These are phyloP conservation scores for Typhlomys cinereus DNA, from an alignment of 2,113 vertebrate species.

Conservation along the genomic window DNA sequence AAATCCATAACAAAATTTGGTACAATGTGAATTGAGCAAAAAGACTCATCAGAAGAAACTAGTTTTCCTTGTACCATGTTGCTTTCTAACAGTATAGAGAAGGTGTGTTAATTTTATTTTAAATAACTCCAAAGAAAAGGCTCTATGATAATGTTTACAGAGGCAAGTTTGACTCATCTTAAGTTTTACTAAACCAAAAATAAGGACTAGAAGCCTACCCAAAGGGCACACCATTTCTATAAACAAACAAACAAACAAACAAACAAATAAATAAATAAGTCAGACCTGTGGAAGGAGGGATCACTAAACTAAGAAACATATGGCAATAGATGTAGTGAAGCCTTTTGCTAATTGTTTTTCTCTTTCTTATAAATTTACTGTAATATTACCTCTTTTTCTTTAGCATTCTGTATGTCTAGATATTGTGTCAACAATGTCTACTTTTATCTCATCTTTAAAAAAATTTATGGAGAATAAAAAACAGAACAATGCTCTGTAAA, in stretches of 20 bases:
- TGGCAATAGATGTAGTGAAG: not conserved
- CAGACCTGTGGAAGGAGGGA: not conserved
- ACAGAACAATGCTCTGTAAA: not conserved
- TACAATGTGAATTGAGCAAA: too few relatives aligned
- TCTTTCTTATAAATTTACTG: not conserved
- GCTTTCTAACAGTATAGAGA: not conserved
- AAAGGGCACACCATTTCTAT: not conserved
- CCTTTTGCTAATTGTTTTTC: not conserved
- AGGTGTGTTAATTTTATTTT: not conserved
- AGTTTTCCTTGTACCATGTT: not conserved
- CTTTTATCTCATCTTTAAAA: not conserved
- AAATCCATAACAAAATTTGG: too few relatives aligned
- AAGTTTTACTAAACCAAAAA: not conserved
- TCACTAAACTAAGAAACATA: not conserved
- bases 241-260: too few relatives aligned
- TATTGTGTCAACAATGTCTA: too few relatives aligned
- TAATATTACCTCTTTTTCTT: not conserved
- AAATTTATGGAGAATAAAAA: slow-evolving; percentile 9
- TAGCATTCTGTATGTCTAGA: not conserved
- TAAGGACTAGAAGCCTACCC: rapidly evolving
- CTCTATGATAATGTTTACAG: not conserved
- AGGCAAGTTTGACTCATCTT: not conserved
- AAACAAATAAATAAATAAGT: too few relatives aligned
- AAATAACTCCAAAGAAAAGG: not conserved
- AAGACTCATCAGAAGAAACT: not conserved